Conservation (phyloP, 2,888 invertebrate species). For the Eupithecia insigniata region DNA sequence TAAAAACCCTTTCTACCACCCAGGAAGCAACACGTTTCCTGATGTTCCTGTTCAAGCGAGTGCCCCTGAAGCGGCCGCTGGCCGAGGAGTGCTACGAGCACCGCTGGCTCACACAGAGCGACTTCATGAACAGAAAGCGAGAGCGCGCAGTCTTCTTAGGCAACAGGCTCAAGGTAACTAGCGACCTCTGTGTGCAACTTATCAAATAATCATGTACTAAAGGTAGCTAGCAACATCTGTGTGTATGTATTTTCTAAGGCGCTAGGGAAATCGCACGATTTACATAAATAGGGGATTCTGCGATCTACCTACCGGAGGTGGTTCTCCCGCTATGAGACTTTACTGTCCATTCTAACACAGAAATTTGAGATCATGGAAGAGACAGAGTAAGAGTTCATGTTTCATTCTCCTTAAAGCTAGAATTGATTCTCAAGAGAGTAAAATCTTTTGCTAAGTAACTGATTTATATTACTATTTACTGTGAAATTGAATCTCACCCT, state of each 20-base stretch:
- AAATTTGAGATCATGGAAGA: neutral
- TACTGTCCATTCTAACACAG: neutral
- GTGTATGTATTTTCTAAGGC: neutral
- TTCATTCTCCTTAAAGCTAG: neutral
- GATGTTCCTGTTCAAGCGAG: slow-evolving; percentile 97
- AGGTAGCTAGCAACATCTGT: neutral
- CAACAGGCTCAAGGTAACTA: slow-evolving; percentile 87
- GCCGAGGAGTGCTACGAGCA: slow-evolving; percentile 98
- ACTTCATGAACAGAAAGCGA: slow-evolving; percentile 96
- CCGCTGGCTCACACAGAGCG: slow-evolving; percentile 96
- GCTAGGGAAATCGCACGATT: neutral
- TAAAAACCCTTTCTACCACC: neutral
- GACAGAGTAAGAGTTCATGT: neutral
- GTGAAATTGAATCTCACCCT: neutral
- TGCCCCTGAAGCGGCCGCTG: slow-evolving; percentile 96
- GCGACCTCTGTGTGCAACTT: neutral
- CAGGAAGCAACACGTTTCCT: slow-evolving; percentile 89
- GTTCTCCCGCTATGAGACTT: neutral
- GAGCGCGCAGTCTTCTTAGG: slow-evolving; percentile 94
- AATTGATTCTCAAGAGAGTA: neutral
- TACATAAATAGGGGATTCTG: neutral
- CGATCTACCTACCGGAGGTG: neutral
- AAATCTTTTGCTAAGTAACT: neutral
- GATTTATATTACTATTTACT: no score
- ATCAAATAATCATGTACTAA: neutral